Base-by-base conservation (phyloP, 2,797 vertebrate species). In the Taenioides sp. region DNA sequence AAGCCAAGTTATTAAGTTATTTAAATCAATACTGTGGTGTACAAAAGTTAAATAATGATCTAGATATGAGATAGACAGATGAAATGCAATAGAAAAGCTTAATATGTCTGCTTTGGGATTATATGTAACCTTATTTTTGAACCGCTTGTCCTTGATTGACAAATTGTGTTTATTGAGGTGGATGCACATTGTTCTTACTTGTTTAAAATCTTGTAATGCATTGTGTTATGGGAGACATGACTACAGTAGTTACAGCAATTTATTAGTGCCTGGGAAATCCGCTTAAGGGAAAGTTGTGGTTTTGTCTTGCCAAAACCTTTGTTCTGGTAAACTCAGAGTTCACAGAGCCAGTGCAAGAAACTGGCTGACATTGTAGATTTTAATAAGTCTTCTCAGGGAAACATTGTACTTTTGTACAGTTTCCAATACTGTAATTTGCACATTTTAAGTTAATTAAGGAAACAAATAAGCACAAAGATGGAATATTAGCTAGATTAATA, bases 241-340 rank as follows among this genome's bases (percentile, higher is more conserved):
- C 34, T 63, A 12, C 60, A 50, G 31, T 69, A 28, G 71, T 69
- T 71, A 40, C 54, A 2, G 31, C 77, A 50, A 78, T 64, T 66
- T 64, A 85, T 93, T 80, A 85, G 74, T 80, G 88, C 73, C 87
- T 75, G 68, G 84, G 84, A 91, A 89, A 87, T 78, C 79, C 34
- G n/a, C 7, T 7, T 57, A 50, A 37, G n/a, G 22, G 17, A 43
- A 34, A 40, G 23, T 60, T 18, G 47, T 20, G 43, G 34, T 12
- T n/a, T 64, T 52, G n/a, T 49, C 43, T 85, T 73, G 76, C 81
- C 79, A 75, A 84, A 72, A 74, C 37, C 68, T 75, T 80, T 78
- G 49, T 25, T 71, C 76, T 31, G 34, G 65, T 65, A 67, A 70
- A 76, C 64, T 58, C 16, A 1, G 60, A 4, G 76, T 82, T 72